Base-by-base conservation (phyloP, 2,113 vertebrate species). In the Acanthochromis polyacanthus region DNA sequence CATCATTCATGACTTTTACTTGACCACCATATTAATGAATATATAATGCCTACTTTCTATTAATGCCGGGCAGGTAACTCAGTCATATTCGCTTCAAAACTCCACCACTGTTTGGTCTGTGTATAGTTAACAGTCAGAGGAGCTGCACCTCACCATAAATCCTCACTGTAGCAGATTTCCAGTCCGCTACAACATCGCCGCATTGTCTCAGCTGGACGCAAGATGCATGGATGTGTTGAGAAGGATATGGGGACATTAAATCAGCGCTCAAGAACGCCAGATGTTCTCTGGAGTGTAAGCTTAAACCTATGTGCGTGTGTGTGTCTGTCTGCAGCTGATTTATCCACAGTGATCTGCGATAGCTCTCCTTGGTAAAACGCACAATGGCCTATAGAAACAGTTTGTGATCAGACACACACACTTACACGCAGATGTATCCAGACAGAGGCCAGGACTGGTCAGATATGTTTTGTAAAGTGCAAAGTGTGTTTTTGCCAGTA, bases 221-320 rank as follows among this genome's bases (percentile, higher is more conserved):
- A 75, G 63, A 71, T 61, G 48, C 36, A 48, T 70, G 28, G 1
- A 2, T 16, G 25, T 48, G 52, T 45, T 16, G 16, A 71, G 56
- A 25, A 32, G 22, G 53, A 71, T n/a, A 75, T 4, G 14, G 22
- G n/a, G 68, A 81, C 75, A 25, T 79, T 67, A 66, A 76, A 81
- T 78, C 65, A 72, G 28, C 0, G 19, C 20, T 69, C 10, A 68
- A 57, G 32, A 46, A 25, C 22, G 2, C 63, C 81, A 88, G 64
- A 86, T 88, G 73, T 84, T 81, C 61, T 58, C 43, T 19, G 59
- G 50, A 71, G n/a, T 61, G 53, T 61, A 40, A 65, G 10, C 19
- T 56, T 22, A 50, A 63, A 67, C 19, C 2, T 48, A 8, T 55
- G 17, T 55, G 38, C 61, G 52, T 59, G 58, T 51, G 32, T 69